Evolutionary conservation across 2,888 invertebrate genomes (phyloP).

Genomic region (Drosophila recens): DNA sequence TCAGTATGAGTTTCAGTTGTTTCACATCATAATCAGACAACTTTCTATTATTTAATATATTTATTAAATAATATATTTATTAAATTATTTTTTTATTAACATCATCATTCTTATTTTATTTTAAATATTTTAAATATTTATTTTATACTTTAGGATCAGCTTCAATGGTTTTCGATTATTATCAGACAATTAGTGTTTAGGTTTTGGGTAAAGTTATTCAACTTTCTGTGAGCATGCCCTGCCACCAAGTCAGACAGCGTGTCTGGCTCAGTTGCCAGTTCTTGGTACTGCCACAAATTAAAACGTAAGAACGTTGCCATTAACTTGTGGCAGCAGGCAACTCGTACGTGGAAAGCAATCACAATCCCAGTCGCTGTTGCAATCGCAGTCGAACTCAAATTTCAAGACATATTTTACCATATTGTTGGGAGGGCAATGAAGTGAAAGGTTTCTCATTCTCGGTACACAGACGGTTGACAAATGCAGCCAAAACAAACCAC

Average conservation of each 20-base stretch:
- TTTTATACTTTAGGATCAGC: background rate
- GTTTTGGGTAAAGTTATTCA: background rate
- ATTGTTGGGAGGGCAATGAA: constrained; percentile 34
- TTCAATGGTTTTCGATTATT: background rate
- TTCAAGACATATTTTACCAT: constrained; percentile 57
- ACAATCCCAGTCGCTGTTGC: constrained; percentile 1
- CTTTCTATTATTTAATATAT: no score
- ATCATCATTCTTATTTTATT: no score
- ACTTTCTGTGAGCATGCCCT: background rate
- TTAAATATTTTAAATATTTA: no score
- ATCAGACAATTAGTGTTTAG: background rate
- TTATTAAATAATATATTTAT: no score
- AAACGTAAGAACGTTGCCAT: constrained; percentile 45
- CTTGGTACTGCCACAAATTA: constrained; percentile 48
- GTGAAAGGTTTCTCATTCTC: constrained; percentile 41
- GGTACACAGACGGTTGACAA: constrained; percentile 64
- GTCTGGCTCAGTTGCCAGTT: constrained; percentile 32
- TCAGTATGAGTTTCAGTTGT: background rate
- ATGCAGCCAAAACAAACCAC: constrained; percentile 82
- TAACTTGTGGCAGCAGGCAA: constrained; percentile 62
- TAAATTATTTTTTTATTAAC: no score
- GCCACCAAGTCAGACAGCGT: constrained; percentile 39
- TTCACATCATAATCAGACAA: background rate
- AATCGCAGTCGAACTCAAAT: constrained; percentile 52
- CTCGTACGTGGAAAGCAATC: constrained; percentile 49